These are phyloP conservation scores for Corythaixoides concolor DNA, from an alignment of 2,113 vertebrate genomes.

Conservation along the genomic window DNA sequence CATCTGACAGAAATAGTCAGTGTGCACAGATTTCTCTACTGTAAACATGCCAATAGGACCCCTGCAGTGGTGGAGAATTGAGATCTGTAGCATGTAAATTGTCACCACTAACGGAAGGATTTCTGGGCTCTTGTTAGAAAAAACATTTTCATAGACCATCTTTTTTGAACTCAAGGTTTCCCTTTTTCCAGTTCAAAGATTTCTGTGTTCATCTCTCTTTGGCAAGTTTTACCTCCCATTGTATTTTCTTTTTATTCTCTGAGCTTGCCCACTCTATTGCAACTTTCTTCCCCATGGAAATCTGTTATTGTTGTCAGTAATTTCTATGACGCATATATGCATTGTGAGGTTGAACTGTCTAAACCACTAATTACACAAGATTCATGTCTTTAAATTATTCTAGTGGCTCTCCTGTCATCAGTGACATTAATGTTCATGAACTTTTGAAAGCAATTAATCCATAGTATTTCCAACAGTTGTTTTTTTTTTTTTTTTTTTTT, in stretches of 20 bases:
- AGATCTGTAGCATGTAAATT: not conserved
- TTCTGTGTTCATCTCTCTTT: not conserved
- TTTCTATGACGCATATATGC: not conserved
- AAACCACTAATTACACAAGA: not conserved
- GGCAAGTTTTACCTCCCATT: not conserved
- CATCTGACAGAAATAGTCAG: not conserved
- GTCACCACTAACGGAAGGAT: not conserved
- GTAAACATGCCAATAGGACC: not conserved
- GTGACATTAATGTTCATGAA: not conserved
- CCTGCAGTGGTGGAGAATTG: not conserved
- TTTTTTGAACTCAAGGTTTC: not conserved
- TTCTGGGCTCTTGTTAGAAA: not conserved
- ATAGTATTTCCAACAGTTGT: not conserved
- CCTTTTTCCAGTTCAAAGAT: not conserved
- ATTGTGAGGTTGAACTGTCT: not conserved
- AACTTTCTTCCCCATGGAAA: not conserved
- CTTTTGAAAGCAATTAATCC: not conserved
- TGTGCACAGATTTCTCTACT: not conserved
- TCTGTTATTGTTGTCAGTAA: not conserved
- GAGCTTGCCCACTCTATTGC: not conserved
- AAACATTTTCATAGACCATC: not conserved
- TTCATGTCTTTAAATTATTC: not conserved
- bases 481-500: too few species aligned
- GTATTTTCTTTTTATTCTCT: not conserved
- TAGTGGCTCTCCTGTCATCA: not conserved